A percentile compares a stretch with the other conserved stretches of the same genome.
These are phyloP conservation scores for Diorhabda carinulata DNA, from an alignment of 1,140 invertebrate species.

Conservation along the genomic window DNA sequence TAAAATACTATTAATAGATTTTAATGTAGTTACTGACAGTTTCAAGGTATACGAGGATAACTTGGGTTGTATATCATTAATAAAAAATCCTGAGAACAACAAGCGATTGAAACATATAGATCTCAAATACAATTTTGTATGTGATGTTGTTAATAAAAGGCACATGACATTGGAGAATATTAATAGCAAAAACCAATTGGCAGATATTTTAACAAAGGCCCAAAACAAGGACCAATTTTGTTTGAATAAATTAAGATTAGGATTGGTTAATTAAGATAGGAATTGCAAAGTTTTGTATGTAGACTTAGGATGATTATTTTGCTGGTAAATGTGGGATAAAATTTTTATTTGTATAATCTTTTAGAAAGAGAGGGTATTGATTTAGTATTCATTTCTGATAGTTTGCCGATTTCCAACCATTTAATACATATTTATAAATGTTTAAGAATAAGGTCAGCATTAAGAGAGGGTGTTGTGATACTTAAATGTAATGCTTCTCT, in stretches of 20 bases:
- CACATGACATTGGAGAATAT: not conserved
- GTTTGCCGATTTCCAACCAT: not conserved
- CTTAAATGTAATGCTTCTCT: no score
- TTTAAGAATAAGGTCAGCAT: no score
- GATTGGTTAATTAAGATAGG: not conserved
- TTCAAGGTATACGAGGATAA: not conserved
- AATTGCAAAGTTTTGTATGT: not conserved
- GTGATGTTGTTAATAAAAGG: slow-evolving; percentile 2
- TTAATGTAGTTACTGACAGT: not conserved
- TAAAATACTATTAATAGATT: not conserved
- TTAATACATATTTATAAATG: no score
- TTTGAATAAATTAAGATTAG: not conserved
- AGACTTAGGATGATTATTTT: not conserved
- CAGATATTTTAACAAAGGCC: not conserved
- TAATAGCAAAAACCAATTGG: no score
- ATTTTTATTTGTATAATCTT: no score
- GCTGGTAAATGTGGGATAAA: not conserved
- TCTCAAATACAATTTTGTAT: slow-evolving; percentile 6
- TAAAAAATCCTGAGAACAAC: not conserved
- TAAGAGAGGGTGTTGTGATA: no score
- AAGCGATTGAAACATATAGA: slow-evolving; percentile 5
- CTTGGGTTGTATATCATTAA: not conserved
- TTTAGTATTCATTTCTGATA: not conserved
- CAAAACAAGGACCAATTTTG: not conserved
- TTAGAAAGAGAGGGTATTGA: not conserved